Conservation (phyloP, 2,113 vertebrate species). For the Anthoscopus minutus region DNA sequence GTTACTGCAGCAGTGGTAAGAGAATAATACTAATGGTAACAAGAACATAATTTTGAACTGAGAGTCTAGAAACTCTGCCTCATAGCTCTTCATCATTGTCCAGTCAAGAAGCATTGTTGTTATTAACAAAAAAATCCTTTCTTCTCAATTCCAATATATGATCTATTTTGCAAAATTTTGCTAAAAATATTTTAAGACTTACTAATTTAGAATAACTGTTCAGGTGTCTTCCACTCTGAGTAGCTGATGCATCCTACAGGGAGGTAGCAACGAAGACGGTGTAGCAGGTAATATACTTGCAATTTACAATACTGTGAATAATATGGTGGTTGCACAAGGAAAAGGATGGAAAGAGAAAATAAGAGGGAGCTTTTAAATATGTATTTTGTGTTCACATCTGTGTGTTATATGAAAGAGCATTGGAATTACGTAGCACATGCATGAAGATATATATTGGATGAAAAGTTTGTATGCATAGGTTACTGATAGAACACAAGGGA, state of each 20-base stretch:
- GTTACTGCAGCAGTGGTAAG: not conserved
- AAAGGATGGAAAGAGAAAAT: not conserved
- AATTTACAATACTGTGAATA: not conserved
- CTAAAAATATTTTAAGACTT: not conserved
- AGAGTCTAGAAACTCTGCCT: not conserved
- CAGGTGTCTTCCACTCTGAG: not conserved
- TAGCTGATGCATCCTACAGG: not conserved
- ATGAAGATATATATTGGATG: not conserved
- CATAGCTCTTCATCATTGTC: not conserved
- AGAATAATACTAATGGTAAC: not conserved
- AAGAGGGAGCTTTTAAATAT: not conserved
- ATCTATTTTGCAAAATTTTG: not conserved
- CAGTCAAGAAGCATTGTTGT: not conserved
- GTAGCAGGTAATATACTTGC: not conserved
- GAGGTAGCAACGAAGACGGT: not conserved
- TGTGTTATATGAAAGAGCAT: not conserved
- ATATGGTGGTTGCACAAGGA: not conserved
- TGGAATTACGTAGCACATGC: not conserved
- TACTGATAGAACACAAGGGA: not conserved
- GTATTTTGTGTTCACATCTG: not conserved
- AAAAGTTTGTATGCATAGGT: not conserved
- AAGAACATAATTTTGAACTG: not conserved
- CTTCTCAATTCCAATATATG: not conserved
- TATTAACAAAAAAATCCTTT: not conserved
- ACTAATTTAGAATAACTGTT: not conserved